These are phyloP conservation scores for Drosophila trapezifrons DNA, from an alignment of 1,140 invertebrate species.

Conservation along the genomic window DNA sequence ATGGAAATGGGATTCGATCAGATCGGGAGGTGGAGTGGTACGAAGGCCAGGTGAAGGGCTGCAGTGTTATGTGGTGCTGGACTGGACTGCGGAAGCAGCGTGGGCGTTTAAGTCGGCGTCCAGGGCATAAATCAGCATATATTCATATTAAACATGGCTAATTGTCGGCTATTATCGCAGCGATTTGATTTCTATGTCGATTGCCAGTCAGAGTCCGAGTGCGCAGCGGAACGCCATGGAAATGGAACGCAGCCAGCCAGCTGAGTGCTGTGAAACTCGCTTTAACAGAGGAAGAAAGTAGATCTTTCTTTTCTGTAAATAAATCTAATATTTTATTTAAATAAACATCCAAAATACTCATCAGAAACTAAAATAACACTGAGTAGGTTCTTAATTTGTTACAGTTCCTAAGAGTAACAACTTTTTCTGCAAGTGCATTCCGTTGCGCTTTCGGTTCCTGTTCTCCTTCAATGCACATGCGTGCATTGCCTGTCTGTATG, in stretches of 20 bases:
- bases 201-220: not conserved
- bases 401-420: not conserved
- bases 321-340: not conserved
- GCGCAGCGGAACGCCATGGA: slow-evolving; percentile 29
- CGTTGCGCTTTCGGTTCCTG: slow-evolving; percentile 63
- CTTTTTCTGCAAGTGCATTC: slow-evolving; percentile 21
- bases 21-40: slow-evolving; percentile 12
- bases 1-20: not conserved
- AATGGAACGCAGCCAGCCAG: slow-evolving; percentile 18
- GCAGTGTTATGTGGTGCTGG: not conserved
- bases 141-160: slow-evolving; percentile 33
- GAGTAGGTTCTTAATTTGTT: not conserved
- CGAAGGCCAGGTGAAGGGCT: slow-evolving; percentile 55
- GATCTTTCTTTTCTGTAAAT: too few species aligned
- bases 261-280: not conserved
- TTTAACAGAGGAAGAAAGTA: not conserved
- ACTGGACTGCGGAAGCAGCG: slow-evolving; percentile 59
- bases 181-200: slow-evolving; percentile 1
- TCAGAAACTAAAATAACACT: too few species aligned
- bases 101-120: slow-evolving; percentile 40
- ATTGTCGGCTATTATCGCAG: slow-evolving; percentile 21
- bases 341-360: not conserved
- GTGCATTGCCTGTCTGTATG: slow-evolving; percentile 17
- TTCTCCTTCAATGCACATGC: slow-evolving; percentile 67
- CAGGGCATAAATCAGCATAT: slow-evolving; percentile 45